Percentiles rank a stretch among this genome's conserved stretches.
Evolutionary conservation across 2,113 vertebrate genomes (phyloP).

Genomic region (Dendropsophus ebraccatus): DNA sequence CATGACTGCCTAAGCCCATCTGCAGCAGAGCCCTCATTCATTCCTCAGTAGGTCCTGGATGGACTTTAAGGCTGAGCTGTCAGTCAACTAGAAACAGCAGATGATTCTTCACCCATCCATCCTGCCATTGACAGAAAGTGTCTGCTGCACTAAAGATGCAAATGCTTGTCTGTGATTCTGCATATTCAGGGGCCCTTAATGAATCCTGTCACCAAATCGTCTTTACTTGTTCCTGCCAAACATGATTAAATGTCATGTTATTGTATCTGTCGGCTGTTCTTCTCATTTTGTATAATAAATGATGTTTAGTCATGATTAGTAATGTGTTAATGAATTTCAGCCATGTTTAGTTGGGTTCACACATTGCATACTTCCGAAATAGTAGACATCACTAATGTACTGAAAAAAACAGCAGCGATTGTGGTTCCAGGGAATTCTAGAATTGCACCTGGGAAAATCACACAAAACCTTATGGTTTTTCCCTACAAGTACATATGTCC

Average conservation of each 20-base stretch:
- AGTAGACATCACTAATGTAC: neutral
- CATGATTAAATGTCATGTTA: neutral
- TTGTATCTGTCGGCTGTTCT: neutral
- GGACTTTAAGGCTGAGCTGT: conserved; percentile 15
- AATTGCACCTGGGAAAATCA: too few relatives aligned
- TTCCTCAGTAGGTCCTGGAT: neutral
- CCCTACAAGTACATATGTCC: too few relatives aligned
- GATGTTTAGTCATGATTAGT: neutral
- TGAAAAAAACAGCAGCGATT: neutral
- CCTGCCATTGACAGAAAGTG: conserved; percentile 35
- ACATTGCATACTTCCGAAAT: too few relatives aligned
- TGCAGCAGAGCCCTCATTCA: conserved; percentile 27
- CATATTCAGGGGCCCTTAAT: conserved; percentile 19
- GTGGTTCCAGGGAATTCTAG: too few relatives aligned
- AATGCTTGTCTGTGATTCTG: conserved; percentile 30
- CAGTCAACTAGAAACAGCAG: neutral
- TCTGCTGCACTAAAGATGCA: neutral
- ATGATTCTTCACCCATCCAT: conserved; percentile 50
- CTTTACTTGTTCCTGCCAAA: neutral
- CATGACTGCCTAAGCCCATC: conserved; percentile 47
- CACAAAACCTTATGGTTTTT: too few relatives aligned
- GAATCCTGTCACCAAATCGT: neutral
- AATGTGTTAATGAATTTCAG: neutral
- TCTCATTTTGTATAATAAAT: neutral
- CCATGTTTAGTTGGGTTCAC: neutral